Conservation (phyloP, 2,797 vertebrate genomes). For the Epinephelus awoara region DNA sequence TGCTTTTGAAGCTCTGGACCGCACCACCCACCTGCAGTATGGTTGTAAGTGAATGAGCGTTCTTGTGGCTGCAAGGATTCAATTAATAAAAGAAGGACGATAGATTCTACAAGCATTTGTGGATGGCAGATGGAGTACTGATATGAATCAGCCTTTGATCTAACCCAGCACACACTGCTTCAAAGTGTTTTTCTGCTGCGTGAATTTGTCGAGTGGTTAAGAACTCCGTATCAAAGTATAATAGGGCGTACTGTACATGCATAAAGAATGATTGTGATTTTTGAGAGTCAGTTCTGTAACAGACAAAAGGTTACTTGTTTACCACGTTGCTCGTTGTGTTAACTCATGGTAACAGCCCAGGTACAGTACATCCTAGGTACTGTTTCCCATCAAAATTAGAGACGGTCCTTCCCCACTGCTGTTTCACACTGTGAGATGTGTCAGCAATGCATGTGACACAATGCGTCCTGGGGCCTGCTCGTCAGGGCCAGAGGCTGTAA, state of each 20-base stretch:
- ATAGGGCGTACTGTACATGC: not conserved
- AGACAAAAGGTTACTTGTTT: not conserved
- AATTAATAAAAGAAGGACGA: slow-evolving; percentile 34
- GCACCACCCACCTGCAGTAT: slow-evolving; percentile 7
- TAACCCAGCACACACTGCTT: slow-evolving; percentile 18
- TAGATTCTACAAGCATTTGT: slow-evolving; percentile 12
- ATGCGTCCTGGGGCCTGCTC: not conserved
- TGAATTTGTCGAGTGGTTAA: slow-evolving; percentile 22
- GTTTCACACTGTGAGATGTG: not conserved
- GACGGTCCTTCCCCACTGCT: not conserved
- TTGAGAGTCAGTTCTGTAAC: slow-evolving; percentile 1
- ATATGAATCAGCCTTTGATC: slow-evolving; percentile 54
- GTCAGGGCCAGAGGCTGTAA: not conserved
- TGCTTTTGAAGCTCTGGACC: slow-evolving; percentile 18
- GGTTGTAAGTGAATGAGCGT: slow-evolving; percentile 6
- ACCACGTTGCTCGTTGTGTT: not conserved
- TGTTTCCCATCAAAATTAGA: not conserved
- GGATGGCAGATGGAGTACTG: slow-evolving; percentile 22
- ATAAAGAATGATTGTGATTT: slow-evolving; percentile 18
- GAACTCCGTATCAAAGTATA: slow-evolving; percentile 36
- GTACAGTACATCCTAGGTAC: not conserved
- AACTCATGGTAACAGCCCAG: not conserved
- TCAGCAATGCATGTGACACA: not conserved
- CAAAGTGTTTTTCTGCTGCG: slow-evolving; percentile 35
- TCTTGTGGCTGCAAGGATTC: slow-evolving; percentile 5